Percentiles rank a stretch among this genome's conserved stretches.
Conservation (phyloP, 1,140 invertebrate genomes). For the Leptopilina boulardi region DNA sequence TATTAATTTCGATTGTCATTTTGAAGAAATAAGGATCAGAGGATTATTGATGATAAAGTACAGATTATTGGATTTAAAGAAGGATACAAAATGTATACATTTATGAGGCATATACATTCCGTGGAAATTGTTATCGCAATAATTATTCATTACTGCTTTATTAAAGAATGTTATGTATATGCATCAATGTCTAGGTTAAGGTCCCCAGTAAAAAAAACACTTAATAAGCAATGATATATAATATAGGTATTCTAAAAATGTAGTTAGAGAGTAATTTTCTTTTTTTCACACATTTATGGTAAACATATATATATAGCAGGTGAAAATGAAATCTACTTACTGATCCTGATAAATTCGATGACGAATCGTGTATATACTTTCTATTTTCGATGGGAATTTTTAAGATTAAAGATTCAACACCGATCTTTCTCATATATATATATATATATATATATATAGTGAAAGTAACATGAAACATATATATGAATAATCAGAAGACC, state of each 20-base stretch:
- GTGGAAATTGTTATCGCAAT: background rate
- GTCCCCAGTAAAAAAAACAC: background rate
- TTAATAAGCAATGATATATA: too few relatives aligned
- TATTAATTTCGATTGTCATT: too few relatives aligned
- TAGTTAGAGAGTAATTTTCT: background rate
- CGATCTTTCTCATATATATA: background rate
- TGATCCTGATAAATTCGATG: background rate
- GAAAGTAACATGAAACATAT: slow-evolving; percentile 19
- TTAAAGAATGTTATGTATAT: background rate
- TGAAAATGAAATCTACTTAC: slow-evolving; percentile 1
- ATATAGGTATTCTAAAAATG: too few relatives aligned
- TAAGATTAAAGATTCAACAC: slow-evolving; percentile 6
- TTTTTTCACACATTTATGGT: background rate
- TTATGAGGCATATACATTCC: background rate
- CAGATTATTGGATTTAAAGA: background rate
- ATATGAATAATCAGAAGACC: slow-evolving; percentile 18
- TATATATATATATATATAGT: background rate
- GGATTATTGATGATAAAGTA: background rate
- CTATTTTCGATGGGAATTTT: slow-evolving; percentile 10
- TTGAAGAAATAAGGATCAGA: too few relatives aligned
- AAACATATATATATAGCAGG: background rate
- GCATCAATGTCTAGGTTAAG: background rate
- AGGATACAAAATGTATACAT: background rate
- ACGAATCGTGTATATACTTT: background rate
- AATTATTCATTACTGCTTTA: background rate